phyloP scores from a whole-genome alignment of 2,797 vertebrate species.

The Smutsia gigantea region DNA sequence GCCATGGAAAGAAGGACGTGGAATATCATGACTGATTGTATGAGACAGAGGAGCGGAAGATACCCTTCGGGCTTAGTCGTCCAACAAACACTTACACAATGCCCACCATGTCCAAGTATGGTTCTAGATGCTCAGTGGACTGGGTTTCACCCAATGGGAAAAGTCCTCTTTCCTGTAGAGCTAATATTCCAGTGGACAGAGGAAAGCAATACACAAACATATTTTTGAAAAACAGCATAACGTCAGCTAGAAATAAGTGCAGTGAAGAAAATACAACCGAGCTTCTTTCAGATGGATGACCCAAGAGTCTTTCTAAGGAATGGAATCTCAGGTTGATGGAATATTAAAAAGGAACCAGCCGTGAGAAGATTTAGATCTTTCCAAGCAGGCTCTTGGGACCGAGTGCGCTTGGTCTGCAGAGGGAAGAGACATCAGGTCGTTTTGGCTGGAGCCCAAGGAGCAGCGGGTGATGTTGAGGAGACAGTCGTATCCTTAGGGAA shows the following conservation, averaged over 20 bases:
- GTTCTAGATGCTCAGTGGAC: not conserved
- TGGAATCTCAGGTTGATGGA: not conserved
- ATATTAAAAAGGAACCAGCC: not conserved
- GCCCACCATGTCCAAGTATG: not conserved
- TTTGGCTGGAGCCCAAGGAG: not conserved
- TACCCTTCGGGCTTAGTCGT: not conserved
- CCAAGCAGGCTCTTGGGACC: not conserved
- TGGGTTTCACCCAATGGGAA: not conserved
- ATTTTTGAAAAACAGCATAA: not conserved
- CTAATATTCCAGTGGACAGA: not conserved
- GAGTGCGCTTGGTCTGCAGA: not conserved
- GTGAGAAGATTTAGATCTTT: not conserved
- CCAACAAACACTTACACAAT: not conserved
- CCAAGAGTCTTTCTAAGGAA: slow-evolving; percentile 25
- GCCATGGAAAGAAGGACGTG: not conserved
- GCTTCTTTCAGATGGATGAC: not conserved
- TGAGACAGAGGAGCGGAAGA: not conserved
- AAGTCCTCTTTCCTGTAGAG: not conserved
- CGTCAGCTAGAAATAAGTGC: not conserved
- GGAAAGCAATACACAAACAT: not conserved
- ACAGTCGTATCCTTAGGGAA: no score
- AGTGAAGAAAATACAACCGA: not conserved
- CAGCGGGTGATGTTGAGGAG: not conserved
- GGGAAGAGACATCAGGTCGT: not conserved
- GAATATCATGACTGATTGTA: not conserved